Percentiles rank a stretch among this genome's conserved stretches.
Evolutionary conservation across 2,797 vertebrate species (phyloP).

Genomic region (Tadarida brasiliensis): DNA sequence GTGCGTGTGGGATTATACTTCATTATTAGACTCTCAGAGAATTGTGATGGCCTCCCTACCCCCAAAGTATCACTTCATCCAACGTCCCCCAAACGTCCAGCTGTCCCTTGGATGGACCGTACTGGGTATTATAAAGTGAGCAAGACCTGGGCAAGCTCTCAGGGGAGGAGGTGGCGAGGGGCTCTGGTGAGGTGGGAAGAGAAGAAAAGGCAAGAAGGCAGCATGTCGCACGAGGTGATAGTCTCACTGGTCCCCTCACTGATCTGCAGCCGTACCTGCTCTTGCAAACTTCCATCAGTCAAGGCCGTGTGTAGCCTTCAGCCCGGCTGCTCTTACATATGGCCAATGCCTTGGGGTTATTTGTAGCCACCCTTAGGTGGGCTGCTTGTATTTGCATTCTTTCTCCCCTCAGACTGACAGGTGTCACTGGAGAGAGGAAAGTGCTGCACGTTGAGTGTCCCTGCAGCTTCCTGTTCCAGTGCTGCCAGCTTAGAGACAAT

Average conservation of each 20-base stretch:
- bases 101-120: neutral
- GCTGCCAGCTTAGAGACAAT: neutral
- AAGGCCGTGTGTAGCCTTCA: neutral
- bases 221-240: rapidly evolving
- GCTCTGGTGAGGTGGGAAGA: neutral
- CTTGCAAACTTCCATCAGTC: neutral
- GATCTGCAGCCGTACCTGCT: neutral
- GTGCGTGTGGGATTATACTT: neutral
- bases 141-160: neutral
- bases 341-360: neutral
- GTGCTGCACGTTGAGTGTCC: neutral
- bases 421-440: neutral
- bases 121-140: neutral
- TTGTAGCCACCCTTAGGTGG: neutral
- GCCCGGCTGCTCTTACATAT: neutral
- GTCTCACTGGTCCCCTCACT: neutral
- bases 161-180: neutral
- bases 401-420: neutral
- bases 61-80: neutral
- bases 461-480: neutral
- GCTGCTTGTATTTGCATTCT: too few species aligned
- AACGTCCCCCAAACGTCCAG: neutral
- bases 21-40: neutral
- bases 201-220: neutral
- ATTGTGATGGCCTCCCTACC: neutral